These are phyloP conservation scores for Fistularia tabacaria DNA, from an alignment of 2,797 vertebrate genomes.

Conservation along the genomic window DNA sequence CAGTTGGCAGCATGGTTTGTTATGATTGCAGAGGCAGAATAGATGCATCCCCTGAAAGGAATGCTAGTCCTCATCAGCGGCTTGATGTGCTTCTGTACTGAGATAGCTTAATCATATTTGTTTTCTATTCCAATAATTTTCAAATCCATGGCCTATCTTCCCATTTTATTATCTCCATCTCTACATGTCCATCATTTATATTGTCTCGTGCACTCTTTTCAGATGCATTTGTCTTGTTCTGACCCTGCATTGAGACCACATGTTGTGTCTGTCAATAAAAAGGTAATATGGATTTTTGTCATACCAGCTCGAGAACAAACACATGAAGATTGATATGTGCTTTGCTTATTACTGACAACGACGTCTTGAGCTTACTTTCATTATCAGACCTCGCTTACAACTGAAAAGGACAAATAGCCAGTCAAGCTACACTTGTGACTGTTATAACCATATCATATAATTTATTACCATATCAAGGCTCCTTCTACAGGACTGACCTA, in stretches of 20 bases:
- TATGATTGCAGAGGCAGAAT: constrained; percentile 10
- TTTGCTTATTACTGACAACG: constrained; percentile 32
- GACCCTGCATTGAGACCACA: constrained; percentile 39
- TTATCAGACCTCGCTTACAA: constrained; percentile 2
- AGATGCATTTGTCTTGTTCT: constrained; percentile 51
- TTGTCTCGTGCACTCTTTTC: neutral
- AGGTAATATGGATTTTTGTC: constrained; percentile 53
- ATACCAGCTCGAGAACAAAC: constrained; percentile 19
- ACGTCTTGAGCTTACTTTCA: constrained; percentile 51
- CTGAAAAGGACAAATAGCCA: constrained; percentile 28
- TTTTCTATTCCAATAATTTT: no score
- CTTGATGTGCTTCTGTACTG: constrained; percentile 11
- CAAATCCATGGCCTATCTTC: no score
- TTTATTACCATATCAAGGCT: constrained; percentile 34
- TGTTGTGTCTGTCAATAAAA: constrained; percentile 60
- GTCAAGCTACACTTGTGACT: constrained; percentile 23
- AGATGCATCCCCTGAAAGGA: neutral
- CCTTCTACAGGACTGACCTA: constrained; percentile 26
- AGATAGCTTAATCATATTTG: constrained; percentile 28
- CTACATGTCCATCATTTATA: neutral
- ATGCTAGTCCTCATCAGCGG: constrained; percentile 18
- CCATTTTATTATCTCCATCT: neutral
- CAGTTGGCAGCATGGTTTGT: neutral
- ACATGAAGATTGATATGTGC: constrained; percentile 60
- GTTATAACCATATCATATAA: constrained; percentile 9